Base-by-base conservation (phyloP, 2,888 invertebrate species). In the Thera britannica region DNA sequence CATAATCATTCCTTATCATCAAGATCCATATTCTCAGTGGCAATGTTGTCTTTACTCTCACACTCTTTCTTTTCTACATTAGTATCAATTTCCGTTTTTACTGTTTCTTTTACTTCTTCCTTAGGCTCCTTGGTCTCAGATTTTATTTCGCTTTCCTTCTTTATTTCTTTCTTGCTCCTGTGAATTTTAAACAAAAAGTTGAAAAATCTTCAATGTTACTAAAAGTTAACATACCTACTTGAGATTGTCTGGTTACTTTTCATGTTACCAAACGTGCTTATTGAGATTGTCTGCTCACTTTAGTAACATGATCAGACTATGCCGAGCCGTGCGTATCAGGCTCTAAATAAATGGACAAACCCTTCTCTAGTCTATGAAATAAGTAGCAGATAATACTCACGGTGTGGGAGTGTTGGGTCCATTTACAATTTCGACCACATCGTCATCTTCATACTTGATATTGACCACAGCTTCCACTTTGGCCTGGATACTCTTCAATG, bases 391-490 rank as follows among this genome's bases (percentile, higher is more conserved):
- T 23, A 23, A 23, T 57, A 83, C 89, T 87, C 74, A 92, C 91
- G 79, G 55, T 60, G 65, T 55, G 46, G 61, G 59, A 5, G 66
- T 54, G 9, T 70, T 58, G 1, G 90, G 86, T 55, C 93, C 93
- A 77, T 94, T 94, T 11, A 89, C 84, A 35, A 92, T 83, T 83
- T 94, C 94, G 0, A 92, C 88, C 1, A 92, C 92, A 71, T 93
- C 93, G 64, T 94, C 94, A 60, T 93, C 94, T 76, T 94, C 93
- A 72, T 90, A 92, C 72, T 93, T 94, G 62, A 93, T 93, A 77
- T 93, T 93, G 62, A 94, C 87, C 2, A 95, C 95, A 0, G 95
- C 95, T 72, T 95, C 95, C 23, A 95, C 95, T 83, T 95, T 95
- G 34, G 94, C 86, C 75, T 95, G 92, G 63, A 95, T 95, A 73